Base-by-base conservation (phyloP, 2,797 vertebrate genomes). In the Pelodytes ibericus region DNA sequence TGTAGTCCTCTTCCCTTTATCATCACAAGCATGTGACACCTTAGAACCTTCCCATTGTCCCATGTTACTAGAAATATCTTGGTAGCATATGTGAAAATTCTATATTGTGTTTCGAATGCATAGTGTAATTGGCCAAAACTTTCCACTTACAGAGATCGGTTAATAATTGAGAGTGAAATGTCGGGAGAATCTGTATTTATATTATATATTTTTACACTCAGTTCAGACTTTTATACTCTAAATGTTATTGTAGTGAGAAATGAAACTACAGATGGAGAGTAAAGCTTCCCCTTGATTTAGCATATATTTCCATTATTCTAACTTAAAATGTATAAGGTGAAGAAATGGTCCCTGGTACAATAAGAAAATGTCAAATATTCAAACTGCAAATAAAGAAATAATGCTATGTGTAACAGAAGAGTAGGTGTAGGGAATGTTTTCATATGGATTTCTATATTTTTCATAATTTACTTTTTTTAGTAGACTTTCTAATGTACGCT, bases 91-190 rank as follows among this genome's bases (percentile, higher is more conserved):
- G 27, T 25, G 33, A 41, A 57, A 57, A 63, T 71, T 27, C 49
- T 41, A 31, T 56, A 71, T 71, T 16, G 26, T 62, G 31, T 22
- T 26, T 22, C 36, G n/a, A 64, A 58, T 64, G 67, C 16, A 64
- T 58, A 71, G 15, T 44, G 33, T n/a, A 57, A 64, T 58, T 70
- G 68, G 49, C 22, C 13, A 41, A 62, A 76, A 63, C n/a, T 20
- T 57, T 62, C 39, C 51, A 62, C 65, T 36, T 69, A 31, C 49
- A 60, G 13, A 60, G 18, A 60, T 49, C 57, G 51, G 18, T 33
- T 60, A 66, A 59, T 65, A 60, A 57, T 20, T 68, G 41, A 75
- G 29, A 75, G 29, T 53, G 39, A 75, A 75, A 75, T 49, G 27
- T 22, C 63, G 31, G 24, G 9, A 59, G 29, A 24, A 31, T 16